A percentile compares a stretch with the other conserved stretches of the same genome.
Conservation (phyloP, 2,888 invertebrate genomes). For the Sisyra nigra region DNA sequence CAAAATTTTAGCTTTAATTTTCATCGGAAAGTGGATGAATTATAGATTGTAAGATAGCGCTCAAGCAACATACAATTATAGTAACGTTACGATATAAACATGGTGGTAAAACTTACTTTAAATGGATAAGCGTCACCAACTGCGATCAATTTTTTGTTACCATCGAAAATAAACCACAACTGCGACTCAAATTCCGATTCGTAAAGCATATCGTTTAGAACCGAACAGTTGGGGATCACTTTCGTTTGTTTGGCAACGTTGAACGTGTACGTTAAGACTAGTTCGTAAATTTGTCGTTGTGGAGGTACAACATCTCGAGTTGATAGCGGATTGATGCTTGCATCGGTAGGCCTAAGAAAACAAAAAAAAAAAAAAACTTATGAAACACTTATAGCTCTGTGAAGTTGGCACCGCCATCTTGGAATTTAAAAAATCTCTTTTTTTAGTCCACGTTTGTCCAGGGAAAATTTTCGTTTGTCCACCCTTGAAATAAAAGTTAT, state of each 20-base stretch:
- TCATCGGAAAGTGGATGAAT: no score
- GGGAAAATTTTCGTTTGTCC: no score
- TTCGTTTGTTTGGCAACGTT: constrained; percentile 69
- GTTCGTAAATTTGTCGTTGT: constrained; percentile 78
- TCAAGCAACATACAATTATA: no score
- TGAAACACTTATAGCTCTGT: no score
- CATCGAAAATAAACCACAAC: constrained; percentile 90
- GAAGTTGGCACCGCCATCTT: no score
- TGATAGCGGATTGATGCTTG: constrained; percentile 63
- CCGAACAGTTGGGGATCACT: constrained; percentile 59
- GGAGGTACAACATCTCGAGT: constrained; percentile 75
- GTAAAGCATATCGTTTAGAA: constrained; percentile 78
- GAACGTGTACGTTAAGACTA: constrained; percentile 76
- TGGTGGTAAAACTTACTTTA: constrained; percentile 37
- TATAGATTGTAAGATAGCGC: no score
- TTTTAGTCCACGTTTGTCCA: no score
- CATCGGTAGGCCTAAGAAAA: constrained; percentile 55
- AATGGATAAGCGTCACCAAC: constrained; percentile 83
- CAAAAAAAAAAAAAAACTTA: constrained; percentile 9
- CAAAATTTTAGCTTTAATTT: no score
- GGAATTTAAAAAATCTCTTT: no score
- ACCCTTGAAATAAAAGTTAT: no score
- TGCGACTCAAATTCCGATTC: constrained; percentile 94
- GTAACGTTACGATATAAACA: no score
- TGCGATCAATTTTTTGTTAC: constrained; percentile 70